These are phyloP conservation scores for Odontophorus gujanensis DNA, from an alignment of 2,113 vertebrate species.

Conservation along the genomic window DNA sequence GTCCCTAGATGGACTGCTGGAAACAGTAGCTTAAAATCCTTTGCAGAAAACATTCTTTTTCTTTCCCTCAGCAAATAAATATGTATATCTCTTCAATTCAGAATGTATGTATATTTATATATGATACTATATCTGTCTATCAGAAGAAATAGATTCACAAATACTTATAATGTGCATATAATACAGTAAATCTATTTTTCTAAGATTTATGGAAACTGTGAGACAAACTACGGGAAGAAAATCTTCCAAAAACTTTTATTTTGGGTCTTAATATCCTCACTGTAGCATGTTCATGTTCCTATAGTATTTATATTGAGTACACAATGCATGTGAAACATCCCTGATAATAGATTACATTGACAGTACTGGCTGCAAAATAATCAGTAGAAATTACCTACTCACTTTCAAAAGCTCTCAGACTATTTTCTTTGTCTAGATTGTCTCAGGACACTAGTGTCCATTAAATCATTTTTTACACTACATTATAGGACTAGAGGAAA, in stretches of 20 bases:
- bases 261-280: neutral
- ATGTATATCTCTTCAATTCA: neutral
- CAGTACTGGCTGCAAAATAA: neutral
- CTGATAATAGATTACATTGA: neutral
- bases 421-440: neutral
- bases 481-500: too few relatives aligned
- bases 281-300: neutral
- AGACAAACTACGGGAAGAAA: neutral
- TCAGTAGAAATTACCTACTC: neutral
- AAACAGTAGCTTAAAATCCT: neutral
- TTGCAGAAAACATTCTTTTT: neutral
- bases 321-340: neutral
- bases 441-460: neutral
- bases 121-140: neutral
- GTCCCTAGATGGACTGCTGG: constrained; percentile 11
- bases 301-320: neutral
- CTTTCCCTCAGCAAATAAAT: neutral
- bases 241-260: neutral
- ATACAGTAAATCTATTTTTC: neutral
- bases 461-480: neutral
- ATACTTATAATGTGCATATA: rapidly evolving
- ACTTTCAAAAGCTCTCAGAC: neutral
- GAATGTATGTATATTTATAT: neutral
- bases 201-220: neutral
- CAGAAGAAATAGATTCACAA: neutral